Evolutionary conservation across 1,140 invertebrate genomes (phyloP).

Genomic region (Hetaerina americana): DNA sequence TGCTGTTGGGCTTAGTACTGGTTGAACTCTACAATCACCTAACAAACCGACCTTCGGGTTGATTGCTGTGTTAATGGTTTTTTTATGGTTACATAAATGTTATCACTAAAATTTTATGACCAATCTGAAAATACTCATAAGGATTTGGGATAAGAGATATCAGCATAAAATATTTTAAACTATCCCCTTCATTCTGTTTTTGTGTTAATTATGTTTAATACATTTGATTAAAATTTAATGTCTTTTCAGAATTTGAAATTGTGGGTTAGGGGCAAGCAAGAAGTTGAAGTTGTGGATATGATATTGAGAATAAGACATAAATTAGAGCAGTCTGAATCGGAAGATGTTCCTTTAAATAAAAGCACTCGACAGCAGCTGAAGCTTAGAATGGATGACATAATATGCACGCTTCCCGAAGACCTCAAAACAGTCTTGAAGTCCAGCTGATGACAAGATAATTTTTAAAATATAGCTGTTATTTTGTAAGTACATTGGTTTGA

Average conservation of each 20-base stretch:
- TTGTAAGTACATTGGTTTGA: not conserved
- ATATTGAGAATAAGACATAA: constrained; percentile 76
- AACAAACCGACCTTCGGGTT: too few relatives aligned
- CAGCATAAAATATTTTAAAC: too few relatives aligned
- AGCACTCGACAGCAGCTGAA: constrained; percentile 58
- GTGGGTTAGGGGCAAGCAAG: constrained; percentile 83
- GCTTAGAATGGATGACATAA: constrained; percentile 66
- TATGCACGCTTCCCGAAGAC: constrained; percentile 76
- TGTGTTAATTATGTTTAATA: too few relatives aligned
- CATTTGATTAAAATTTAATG: constrained; percentile 5
- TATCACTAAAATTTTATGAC: too few relatives aligned
- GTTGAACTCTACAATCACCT: too few relatives aligned
- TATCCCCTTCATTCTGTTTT: too few relatives aligned
- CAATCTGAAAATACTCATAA: too few relatives aligned
- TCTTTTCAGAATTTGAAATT: constrained; percentile 61
- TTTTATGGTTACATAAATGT: too few relatives aligned
- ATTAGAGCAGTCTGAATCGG: constrained; percentile 54
- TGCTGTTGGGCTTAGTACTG: too few relatives aligned
- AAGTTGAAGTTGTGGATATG: constrained; percentile 95
- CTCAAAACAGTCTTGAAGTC: constrained; percentile 63
- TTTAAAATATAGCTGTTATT: not conserved
- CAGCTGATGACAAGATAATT: constrained; percentile 16
- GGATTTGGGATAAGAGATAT: too few relatives aligned
- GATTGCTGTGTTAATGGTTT: too few relatives aligned
- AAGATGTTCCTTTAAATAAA: constrained; percentile 52